Evolutionary conservation across 2,113 vertebrate species (phyloP).

Genomic region (Urocynchramus pylzowi): DNA sequence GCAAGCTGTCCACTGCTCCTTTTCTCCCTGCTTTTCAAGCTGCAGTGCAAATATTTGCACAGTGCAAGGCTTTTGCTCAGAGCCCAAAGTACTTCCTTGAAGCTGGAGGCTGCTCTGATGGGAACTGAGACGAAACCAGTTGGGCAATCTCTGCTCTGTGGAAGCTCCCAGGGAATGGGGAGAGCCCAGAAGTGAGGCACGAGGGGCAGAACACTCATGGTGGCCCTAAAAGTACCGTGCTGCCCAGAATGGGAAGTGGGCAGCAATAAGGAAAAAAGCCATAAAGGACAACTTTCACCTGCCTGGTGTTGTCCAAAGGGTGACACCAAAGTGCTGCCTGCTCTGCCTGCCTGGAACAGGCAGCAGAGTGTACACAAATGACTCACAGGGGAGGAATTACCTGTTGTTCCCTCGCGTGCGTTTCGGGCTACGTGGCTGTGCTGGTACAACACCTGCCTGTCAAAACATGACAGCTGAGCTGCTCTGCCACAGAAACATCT

Average conservation of each 20-base stretch:
- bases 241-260: not conserved
- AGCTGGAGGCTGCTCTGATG: not conserved
- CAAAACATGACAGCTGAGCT: conserved; percentile 37
- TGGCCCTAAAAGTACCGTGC: not conserved
- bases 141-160: not conserved
- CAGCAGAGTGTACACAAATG: conserved; percentile 22
- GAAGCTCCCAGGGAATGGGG: not conserved
- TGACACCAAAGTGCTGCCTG: not conserved
- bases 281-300: not conserved
- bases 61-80: not conserved
- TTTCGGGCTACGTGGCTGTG: conserved; percentile 11
- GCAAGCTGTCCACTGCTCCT: not conserved
- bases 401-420: not conserved
- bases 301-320: not conserved
- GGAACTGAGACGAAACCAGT: not conserved
- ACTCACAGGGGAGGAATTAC: conserved; percentile 47
- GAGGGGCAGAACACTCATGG: fast-evolving
- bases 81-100: conserved; percentile 36
- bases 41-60: conserved; percentile 43
- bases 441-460: conserved; percentile 48
- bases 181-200: not conserved
- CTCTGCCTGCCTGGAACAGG: not conserved
- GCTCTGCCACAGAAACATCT: not conserved
- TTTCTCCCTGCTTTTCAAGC: not conserved
- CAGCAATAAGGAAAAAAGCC: not conserved